phyloP scores from a whole-genome alignment of 1,140 invertebrate genomes.

The Solen grandis region DNA sequence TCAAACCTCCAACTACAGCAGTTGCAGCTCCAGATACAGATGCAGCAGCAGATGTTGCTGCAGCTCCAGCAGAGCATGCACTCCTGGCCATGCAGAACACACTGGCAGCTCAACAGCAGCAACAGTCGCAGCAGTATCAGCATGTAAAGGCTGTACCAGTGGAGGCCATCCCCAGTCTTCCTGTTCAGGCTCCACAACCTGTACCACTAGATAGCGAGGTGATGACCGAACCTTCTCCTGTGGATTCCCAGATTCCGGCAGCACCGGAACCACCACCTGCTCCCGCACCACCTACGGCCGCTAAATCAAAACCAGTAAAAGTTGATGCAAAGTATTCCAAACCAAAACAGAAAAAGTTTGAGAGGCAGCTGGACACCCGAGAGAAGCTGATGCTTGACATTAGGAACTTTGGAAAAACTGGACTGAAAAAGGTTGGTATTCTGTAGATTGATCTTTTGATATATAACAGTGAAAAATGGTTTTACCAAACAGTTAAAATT shows the following conservation, averaged over 20 bases:
- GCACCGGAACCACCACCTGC: conserved; percentile 17
- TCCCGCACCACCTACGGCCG: conserved; percentile 11
- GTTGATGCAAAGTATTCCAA: conserved; percentile 35
- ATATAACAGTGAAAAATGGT: too few relatives aligned
- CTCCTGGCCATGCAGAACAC: conserved; percentile 60
- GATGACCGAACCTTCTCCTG: background rate
- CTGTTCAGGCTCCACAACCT: background rate
- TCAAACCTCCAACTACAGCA: conserved; percentile 62
- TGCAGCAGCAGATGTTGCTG: conserved; percentile 71
- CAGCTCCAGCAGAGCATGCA: conserved; percentile 72
- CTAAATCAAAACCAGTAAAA: conserved; percentile 42
- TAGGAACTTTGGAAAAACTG: conserved; percentile 85
- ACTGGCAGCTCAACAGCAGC: background rate
- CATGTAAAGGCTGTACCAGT: background rate
- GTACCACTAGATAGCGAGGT: background rate
- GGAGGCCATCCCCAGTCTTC: background rate
- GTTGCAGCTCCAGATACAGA: conserved; percentile 65
- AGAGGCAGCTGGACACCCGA: conserved; percentile 83
- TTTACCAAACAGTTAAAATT: too few relatives aligned
- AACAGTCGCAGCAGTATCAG: background rate
- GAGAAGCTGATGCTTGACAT: conserved; percentile 88
- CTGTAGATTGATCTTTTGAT: background rate
- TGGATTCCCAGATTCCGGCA: background rate
- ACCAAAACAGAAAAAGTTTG: conserved; percentile 65
- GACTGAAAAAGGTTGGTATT: conserved; percentile 83